These are phyloP conservation scores for Falco concolor DNA, from an alignment of 2,797 vertebrate genomes.

Conservation along the genomic window DNA sequence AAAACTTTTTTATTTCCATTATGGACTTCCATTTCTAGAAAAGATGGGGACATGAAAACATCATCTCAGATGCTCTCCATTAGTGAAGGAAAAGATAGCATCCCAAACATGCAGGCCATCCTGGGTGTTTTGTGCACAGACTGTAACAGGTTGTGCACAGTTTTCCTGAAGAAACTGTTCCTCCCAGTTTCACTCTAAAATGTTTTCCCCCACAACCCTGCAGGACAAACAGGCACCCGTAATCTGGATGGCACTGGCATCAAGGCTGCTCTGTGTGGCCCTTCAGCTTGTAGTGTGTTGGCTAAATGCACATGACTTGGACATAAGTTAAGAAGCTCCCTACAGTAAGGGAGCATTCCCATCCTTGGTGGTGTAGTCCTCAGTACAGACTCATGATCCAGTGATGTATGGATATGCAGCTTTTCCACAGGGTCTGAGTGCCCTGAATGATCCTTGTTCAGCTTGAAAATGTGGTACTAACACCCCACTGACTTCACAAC, in stretches of 20 bases:
- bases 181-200: not conserved
- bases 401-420: not conserved
- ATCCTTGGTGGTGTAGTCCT: not conserved
- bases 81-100: not conserved
- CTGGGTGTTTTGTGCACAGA: not conserved
- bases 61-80: not conserved
- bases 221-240: not conserved
- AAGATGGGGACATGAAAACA: not conserved
- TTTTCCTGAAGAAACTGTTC: not conserved
- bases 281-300: not conserved
- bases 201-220: not conserved
- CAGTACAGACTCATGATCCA: not conserved
- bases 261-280: not conserved
- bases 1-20: not conserved
- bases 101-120: no score
- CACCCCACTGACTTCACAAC: not conserved
- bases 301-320: accelerated
- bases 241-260: not conserved
- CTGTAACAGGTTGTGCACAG: not conserved
- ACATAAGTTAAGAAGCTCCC: not conserved
- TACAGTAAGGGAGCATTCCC: not conserved
- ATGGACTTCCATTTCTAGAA: not conserved
- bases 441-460: not conserved
- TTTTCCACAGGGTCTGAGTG: not conserved
- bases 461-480: not conserved